A percentile compares a stretch with the other conserved stretches of the same genome.
Evolutionary conservation across 2,113 vertebrate species (phyloP).

Genomic region (Nicator chloris): DNA sequence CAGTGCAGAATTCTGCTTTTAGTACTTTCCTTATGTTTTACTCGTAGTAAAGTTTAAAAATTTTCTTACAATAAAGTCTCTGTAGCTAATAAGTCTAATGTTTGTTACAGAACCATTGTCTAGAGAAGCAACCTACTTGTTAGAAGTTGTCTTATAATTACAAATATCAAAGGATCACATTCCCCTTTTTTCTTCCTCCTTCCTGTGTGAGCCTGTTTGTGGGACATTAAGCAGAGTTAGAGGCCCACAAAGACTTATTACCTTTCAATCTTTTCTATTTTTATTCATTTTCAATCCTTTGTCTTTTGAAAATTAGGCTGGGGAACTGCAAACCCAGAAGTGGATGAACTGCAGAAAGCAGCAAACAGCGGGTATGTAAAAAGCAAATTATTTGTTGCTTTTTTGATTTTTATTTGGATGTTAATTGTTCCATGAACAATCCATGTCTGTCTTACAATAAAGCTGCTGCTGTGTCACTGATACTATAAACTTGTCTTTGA

Average conservation of each 20-base stretch:
- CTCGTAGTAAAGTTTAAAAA: background rate
- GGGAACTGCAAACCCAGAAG: slow-evolving; percentile 48
- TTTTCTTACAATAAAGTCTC: background rate
- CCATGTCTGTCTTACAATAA: background rate
- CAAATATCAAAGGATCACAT: background rate
- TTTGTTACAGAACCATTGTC: background rate
- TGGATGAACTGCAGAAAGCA: slow-evolving; percentile 35
- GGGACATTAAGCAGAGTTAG: background rate
- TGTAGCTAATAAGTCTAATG: background rate
- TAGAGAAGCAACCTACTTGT: background rate
- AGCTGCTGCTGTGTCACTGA: slow-evolving; percentile 16
- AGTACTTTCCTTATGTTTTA: background rate
- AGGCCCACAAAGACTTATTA: background rate
- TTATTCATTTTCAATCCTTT: background rate
- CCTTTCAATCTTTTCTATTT: background rate
- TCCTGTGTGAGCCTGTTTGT: background rate
- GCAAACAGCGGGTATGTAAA: slow-evolving; percentile 61
- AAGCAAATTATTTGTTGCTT: background rate
- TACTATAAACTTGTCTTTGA: slow-evolving; percentile 25
- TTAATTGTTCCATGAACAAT: background rate
- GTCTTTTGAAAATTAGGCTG: slow-evolving; percentile 70
- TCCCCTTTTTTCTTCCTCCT: background rate
- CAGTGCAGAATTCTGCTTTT: background rate
- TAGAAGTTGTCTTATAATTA: background rate
- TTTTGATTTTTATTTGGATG: background rate